A percentile compares a stretch with the other conserved stretches of the same genome.
These are phyloP conservation scores for Chrysocyon brachyurus DNA, from an alignment of 2,797 vertebrate species.

Conservation along the genomic window DNA sequence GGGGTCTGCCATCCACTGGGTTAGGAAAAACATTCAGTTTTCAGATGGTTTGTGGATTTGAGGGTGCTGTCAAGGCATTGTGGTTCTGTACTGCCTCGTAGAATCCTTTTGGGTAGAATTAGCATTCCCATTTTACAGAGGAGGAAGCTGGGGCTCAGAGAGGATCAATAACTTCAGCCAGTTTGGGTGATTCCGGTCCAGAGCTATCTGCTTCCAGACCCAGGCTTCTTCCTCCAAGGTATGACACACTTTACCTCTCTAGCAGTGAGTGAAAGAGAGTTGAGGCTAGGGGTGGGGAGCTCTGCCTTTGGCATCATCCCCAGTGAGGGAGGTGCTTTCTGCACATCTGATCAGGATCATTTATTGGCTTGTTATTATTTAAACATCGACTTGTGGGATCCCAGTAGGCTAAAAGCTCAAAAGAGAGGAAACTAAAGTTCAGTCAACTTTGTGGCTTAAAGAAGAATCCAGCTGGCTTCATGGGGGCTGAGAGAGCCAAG, in stretches of 20 bases:
- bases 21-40: not conserved
- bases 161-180: not conserved
- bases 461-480: conserved; percentile 68
- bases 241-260: not conserved
- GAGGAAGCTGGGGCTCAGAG: not conserved
- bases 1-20: not conserved
- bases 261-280: not conserved
- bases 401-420: conserved; percentile 8
- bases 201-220: not conserved
- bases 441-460: conserved; percentile 65
- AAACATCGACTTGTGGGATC: conserved; percentile 46
- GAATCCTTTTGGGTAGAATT: not conserved
- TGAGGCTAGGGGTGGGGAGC: not conserved
- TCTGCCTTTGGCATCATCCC: not conserved
- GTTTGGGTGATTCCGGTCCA: not conserved
- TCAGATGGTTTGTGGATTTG: not conserved
- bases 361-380: conserved; percentile 35
- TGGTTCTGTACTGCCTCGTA: not conserved
- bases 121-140: not conserved
- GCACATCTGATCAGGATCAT: not conserved
- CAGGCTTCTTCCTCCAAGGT: not conserved
- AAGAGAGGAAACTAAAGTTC: conserved; percentile 56
- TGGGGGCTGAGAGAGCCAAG: conserved; percentile 61
- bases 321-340: not conserved
- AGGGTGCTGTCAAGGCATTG: not conserved